Conservation (phyloP, 2,888 invertebrate genomes). For the Tetramorium bicarinatum region DNA sequence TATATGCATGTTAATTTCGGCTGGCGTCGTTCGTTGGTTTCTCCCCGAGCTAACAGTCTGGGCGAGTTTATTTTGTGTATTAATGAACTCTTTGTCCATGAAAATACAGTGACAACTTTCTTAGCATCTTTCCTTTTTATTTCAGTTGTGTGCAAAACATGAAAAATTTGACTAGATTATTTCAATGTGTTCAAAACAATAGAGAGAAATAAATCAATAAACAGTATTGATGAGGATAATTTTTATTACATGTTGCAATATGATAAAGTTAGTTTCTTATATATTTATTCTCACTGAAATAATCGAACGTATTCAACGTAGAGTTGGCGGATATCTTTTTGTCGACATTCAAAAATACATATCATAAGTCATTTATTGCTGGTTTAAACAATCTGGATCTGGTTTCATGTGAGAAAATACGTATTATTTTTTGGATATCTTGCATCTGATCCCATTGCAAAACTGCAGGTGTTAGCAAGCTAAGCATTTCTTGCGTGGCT, state of each 20-base stretch:
- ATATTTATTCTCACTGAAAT: neutral
- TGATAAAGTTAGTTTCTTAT: neutral
- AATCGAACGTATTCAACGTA: neutral
- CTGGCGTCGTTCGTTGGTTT: slow-evolving; percentile 31
- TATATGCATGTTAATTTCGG: slow-evolving; percentile 67
- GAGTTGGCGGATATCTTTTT: neutral
- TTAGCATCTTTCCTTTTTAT: slow-evolving; percentile 2
- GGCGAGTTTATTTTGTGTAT: slow-evolving; percentile 6
- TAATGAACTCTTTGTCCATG: neutral
- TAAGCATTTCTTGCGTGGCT: slow-evolving; percentile 35
- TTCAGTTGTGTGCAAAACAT: neutral
- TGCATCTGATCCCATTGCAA: slow-evolving; percentile 18
- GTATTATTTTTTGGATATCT: slow-evolving; percentile 18
- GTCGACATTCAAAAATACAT: neutral
- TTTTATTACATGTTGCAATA: slow-evolving; percentile 6
- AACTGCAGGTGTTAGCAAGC: slow-evolving; percentile 31
- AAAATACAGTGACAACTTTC: neutral
- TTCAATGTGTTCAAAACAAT: neutral
- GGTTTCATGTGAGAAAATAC: slow-evolving; percentile 11
- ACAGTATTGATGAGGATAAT: neutral
- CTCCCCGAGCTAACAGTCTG: neutral
- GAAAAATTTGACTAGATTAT: neutral
- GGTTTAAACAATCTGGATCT: neutral
- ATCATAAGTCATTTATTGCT: neutral
- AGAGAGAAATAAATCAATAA: neutral